Evolutionary conservation across 2,113 vertebrate species (phyloP).

Genomic region (Hylia prasina): DNA sequence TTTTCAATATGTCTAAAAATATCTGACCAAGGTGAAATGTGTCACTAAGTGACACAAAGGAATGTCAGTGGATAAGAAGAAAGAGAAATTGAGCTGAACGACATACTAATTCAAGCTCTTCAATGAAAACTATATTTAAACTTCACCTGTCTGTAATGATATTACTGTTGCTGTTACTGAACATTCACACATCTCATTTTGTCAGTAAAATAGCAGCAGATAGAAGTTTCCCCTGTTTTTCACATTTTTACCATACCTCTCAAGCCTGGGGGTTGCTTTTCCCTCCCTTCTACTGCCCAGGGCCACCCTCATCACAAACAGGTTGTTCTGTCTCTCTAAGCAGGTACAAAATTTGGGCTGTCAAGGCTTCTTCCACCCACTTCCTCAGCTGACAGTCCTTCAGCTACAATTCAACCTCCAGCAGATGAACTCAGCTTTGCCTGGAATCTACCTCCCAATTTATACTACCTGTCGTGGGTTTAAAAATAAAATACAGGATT

Average conservation of each 20-base stretch:
- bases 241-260: accelerated
- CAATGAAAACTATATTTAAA: neutral
- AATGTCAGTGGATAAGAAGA: neutral
- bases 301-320: neutral
- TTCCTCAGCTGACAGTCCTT: neutral
- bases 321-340: neutral
- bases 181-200: neutral
- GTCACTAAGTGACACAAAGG: neutral
- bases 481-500: neutral
- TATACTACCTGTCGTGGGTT: neutral
- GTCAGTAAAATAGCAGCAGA: neutral
- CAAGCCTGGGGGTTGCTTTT: neutral
- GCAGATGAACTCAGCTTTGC: neutral
- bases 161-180: neutral
- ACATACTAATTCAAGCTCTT: neutral
- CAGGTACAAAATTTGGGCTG: neutral
- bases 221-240: neutral
- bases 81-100: neutral
- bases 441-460: neutral
- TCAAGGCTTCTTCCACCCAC: neutral
- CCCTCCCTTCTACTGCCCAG: neutral
- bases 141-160: neutral
- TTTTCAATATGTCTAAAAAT: neutral
- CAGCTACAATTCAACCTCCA: neutral
- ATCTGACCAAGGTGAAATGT: neutral